Conservation (phyloP, 1,140 invertebrate genomes). For the Battus philenor region DNA sequence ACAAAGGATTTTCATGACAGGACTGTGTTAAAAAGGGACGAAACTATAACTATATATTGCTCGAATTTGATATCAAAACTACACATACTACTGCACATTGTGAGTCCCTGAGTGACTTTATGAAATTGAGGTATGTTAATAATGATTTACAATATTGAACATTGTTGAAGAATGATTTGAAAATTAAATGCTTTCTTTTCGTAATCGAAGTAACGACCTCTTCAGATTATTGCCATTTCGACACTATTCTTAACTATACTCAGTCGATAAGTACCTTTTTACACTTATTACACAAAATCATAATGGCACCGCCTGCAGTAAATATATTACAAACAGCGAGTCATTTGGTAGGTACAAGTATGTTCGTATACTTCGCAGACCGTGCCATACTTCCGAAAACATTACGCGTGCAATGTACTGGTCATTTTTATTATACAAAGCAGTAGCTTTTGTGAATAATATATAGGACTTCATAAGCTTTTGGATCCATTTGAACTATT, state of each 20-base stretch:
- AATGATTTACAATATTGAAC: not conserved
- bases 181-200: conserved; percentile 61
- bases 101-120: conserved; percentile 12
- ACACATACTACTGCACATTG: no score
- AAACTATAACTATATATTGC: conserved; percentile 5
- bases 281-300: conserved; percentile 23
- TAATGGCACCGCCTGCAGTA: conserved; percentile 14
- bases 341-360: no score
- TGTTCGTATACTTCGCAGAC: conserved; percentile 20
- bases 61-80: conserved; percentile 2
- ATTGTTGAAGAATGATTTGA: conserved; percentile 19
- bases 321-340: no score
- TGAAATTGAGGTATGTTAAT: not conserved
- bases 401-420: not conserved
- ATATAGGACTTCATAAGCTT: conserved; percentile 18
- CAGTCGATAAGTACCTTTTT: conserved; percentile 60
- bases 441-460: conserved; percentile 11
- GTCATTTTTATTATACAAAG: no score
- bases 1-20: conserved; percentile 1
- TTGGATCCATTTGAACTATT: conserved; percentile 30
- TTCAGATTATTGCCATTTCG: conserved; percentile 36
- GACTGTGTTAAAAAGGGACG: conserved; percentile 1
- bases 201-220: conserved; percentile 44
- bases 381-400: conserved; percentile 2
- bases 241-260: conserved; percentile 59